Evolutionary conservation across 2,888 invertebrate genomes (phyloP).

Genomic region (Xylocampa areola): DNA sequence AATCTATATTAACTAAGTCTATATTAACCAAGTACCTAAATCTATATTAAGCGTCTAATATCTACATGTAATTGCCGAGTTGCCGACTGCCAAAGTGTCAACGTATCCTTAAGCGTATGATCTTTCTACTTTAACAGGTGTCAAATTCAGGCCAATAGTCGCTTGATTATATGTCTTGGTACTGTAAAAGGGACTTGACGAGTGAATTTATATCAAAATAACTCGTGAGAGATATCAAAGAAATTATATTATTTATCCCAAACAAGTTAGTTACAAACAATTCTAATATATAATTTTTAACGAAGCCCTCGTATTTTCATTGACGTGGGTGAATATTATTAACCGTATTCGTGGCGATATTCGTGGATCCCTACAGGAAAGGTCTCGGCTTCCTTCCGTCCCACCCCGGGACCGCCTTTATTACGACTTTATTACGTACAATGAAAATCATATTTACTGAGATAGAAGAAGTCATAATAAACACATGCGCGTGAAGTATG

Average conservation of each 20-base stretch:
- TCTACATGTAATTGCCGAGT: too few relatives aligned
- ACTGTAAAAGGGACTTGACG: too few relatives aligned
- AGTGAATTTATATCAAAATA: constrained; percentile 10
- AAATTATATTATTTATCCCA: constrained; percentile 14
- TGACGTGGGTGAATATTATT: constrained; percentile 52
- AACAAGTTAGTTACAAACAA: constrained; percentile 43
- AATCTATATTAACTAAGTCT: too few relatives aligned
- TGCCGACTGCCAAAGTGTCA: too few relatives aligned
- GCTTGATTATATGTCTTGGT: too few relatives aligned
- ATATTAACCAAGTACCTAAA: too few relatives aligned
- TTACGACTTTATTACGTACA: constrained; percentile 84
- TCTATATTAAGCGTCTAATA: too few relatives aligned
- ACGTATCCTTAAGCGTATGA: too few relatives aligned
- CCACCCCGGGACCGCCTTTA: constrained; percentile 71
- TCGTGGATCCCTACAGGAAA: constrained; percentile 71
- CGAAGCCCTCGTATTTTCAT: constrained; percentile 50
- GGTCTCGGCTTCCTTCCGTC: constrained; percentile 82
- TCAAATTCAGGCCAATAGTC: too few relatives aligned
- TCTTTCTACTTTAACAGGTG: too few relatives aligned
- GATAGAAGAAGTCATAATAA: constrained; percentile 81
- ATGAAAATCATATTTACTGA: constrained; percentile 85
- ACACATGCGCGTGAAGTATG: constrained; percentile 79
- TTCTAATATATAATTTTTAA: constrained; percentile 54
- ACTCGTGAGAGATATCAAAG: constrained; percentile 29
- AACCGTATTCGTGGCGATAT: constrained; percentile 64